phyloP scores from a whole-genome alignment of 2,113 vertebrate species.

The Otocyon megalotis region DNA sequence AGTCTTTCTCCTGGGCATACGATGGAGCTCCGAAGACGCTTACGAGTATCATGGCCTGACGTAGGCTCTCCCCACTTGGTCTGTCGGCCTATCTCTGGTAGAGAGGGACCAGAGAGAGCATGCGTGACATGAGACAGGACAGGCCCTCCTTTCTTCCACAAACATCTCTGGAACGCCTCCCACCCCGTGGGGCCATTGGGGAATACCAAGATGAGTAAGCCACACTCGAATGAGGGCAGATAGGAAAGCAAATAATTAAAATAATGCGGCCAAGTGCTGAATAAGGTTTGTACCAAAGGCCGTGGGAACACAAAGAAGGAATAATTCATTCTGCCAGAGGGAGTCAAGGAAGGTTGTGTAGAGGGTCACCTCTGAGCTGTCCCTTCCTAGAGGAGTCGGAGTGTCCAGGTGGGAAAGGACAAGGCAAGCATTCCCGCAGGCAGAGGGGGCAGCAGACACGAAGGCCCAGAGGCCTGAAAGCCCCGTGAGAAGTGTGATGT shows the following conservation, averaged over 20 bases:
- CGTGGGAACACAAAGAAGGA: not conserved
- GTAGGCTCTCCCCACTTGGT: not conserved
- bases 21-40: conserved; percentile 46
- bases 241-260: conserved; percentile 65
- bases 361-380: not conserved
- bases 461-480: fast-evolving
- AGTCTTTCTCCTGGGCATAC: not conserved
- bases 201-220: conserved; percentile 54
- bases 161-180: not conserved
- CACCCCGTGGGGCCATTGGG: not conserved
- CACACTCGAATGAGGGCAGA: not conserved
- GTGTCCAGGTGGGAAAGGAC: not conserved
- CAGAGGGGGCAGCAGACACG: not conserved
- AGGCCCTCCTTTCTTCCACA: not conserved
- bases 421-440: not conserved
- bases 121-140: not conserved
- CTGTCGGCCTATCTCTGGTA: not conserved
- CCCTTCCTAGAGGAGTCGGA: not conserved
- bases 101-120: not conserved
- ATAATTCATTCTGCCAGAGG: conserved; percentile 22
- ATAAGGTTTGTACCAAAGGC: conserved; percentile 13
- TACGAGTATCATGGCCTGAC: not conserved
- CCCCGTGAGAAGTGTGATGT: not conserved
- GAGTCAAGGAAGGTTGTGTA: not conserved
- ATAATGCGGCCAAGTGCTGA: conserved; percentile 41